Base-by-base conservation (phyloP, 2,888 invertebrate genomes). In the Coleophora deauratella region DNA sequence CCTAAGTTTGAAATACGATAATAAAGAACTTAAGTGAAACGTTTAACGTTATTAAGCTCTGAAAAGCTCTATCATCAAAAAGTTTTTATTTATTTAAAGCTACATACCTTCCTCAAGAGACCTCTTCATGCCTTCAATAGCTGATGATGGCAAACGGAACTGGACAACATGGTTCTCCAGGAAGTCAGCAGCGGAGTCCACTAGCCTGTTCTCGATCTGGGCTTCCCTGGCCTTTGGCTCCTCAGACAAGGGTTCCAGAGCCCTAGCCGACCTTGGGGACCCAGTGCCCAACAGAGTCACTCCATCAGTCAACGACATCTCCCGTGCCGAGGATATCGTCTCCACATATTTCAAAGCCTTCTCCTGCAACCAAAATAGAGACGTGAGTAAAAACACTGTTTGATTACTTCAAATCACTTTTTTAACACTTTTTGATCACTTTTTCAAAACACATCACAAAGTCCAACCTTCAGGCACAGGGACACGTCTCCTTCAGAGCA, bases 131-230 rank as follows among this genome's bases (percentile, higher is more conserved):
- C 93, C 93, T 53, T 91, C 88, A 54, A 93, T 88, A 43, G 91
- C 88, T 33, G 90, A 89, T 46, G 90, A 90, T 30, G 94, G 94
- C 35, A 95, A 84, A 66, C 91, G 92, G 67, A 95, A 90, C 72
- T 95, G 94, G 51, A 95, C 87, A 28, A 93, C 93, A 72, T 94
- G 94, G 49, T 92, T 91, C 57, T 92, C 91, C 54, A 95, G 81
- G 87, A 94, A 93, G 54, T 92, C 90, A 52, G 92, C 90, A 40
- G 93, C 88, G 49, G 91, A 89, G 62, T 95, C 93, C 42, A 93
- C 86, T 47, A 95, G 85, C 49, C 93, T 87, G 13, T 90, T 87
- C 59, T 93, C 92, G n/a, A 93, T 86, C 54, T 91, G 91, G 35
- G 89, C 88, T 72, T 93, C 93, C 45, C 92, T 88, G 34, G 91